Base-by-base conservation (phyloP, 2,888 invertebrate genomes). In the Alsophila aescularia region DNA sequence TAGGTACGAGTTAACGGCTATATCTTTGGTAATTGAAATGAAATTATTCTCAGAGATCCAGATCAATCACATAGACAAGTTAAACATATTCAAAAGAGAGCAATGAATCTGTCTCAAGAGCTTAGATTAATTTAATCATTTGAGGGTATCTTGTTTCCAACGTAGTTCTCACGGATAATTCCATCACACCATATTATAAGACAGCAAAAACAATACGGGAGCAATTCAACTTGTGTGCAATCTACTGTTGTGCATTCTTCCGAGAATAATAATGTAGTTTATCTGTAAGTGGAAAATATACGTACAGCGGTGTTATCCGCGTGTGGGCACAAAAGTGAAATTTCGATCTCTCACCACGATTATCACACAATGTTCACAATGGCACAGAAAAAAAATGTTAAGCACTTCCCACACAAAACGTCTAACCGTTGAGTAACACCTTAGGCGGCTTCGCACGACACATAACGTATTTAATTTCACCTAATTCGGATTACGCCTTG, bases 261-360 rank as follows among this genome's bases (percentile, higher is more conserved):
- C 51, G 52, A 54, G 60, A 60, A 59, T 44, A 40, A 59, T 53
- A 54, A 61, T 42, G 24, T 40, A 45, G 47, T 31, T 34, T 37
- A 48, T 32, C 40, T 37, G 45, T 58, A 60, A 59, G n/a, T 60
- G 39, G 49, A 51, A 51, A 54, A 37, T n/a, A 57, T 62, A 66
- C 60, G 39, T 66, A 69, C 74, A 70, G 55, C 60, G 48, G 60
- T 66, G 70, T 69, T 64, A 70, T 70, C 71, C 61, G 58, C 60
- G 67, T 60, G 70, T 70, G 64, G 67, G 67, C 75, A 76, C 78
- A 82, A 81, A 85, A 85, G 87, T 83, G 88, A 89, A 88, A 87
- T 81, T 81, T 75, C 64, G 79, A 84, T 86, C 81, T 86, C 81
- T 71, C 83, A 82, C 74, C 70, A 60, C 70, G 79, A 87, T 83